phyloP scores from a whole-genome alignment of 1,140 invertebrate species.

The Pygmarrhopalites habei region DNA sequence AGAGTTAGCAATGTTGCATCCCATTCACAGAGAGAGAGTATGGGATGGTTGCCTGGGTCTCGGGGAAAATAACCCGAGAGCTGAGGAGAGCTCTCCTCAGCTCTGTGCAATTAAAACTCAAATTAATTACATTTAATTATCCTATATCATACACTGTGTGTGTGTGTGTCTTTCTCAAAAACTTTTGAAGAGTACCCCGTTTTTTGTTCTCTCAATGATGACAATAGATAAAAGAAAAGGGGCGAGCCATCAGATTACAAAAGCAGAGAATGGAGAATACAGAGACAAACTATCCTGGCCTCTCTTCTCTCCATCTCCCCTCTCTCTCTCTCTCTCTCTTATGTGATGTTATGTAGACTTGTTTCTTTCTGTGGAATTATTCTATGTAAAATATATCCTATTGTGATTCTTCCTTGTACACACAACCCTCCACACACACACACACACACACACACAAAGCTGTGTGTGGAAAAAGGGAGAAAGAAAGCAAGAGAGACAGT shows the following conservation, averaged over 20 bases:
- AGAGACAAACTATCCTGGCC: conserved; percentile 1
- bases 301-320: neutral
- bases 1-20: conserved; percentile 23
- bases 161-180: conserved; percentile 9
- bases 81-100: conserved; percentile 22
- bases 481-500: no score
- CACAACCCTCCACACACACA: conserved; percentile 1
- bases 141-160: conserved; percentile 31
- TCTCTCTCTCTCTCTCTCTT: no score
- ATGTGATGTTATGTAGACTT: no score
- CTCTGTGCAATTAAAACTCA: conserved; percentile 40
- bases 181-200: conserved; percentile 1
- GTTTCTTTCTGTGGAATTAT: neutral
- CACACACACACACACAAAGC: neutral
- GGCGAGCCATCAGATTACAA: conserved; percentile 32
- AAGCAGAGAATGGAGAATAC: no score
- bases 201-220: conserved; percentile 13
- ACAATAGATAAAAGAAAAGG: conserved; percentile 20
- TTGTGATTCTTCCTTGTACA: neutral
- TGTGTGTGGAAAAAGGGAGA: no score
- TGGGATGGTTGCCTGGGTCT: no score
- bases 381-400: neutral
- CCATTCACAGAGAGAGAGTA: no score
- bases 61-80: conserved; percentile 30
- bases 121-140: conserved; percentile 41